Evolutionary conservation across 2,888 invertebrate genomes (phyloP).

Genomic region (Trilocha varians): DNA sequence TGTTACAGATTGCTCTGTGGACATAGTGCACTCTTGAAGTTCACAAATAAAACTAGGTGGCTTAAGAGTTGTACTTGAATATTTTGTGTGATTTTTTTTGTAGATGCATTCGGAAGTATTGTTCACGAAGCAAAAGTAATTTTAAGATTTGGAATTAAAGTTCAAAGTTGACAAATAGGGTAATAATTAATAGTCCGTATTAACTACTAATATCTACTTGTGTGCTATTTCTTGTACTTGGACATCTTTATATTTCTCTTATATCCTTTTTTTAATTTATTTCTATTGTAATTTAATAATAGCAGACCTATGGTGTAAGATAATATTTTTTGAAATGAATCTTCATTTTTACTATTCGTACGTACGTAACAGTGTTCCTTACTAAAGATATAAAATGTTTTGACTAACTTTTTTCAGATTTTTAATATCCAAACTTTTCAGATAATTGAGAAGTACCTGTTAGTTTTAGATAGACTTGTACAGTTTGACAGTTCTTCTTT

Average conservation of each 20-base stretch:
- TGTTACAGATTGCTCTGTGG: slow-evolving; percentile 56
- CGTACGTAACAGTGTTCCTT: slow-evolving; percentile 47
- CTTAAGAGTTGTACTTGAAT: slow-evolving; percentile 1
- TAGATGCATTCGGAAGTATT: slow-evolving; percentile 16
- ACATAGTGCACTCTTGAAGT: slow-evolving; percentile 7
- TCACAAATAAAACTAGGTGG: background rate
- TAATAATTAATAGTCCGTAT: slow-evolving; percentile 62
- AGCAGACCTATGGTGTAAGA: slow-evolving; percentile 65
- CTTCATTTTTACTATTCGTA: slow-evolving; percentile 37
- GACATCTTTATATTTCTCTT: slow-evolving; percentile 51
- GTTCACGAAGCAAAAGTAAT: slow-evolving; percentile 56
- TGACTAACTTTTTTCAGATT: slow-evolving; percentile 50
- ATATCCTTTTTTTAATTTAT: slow-evolving; percentile 65
- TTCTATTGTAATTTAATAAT: slow-evolving; percentile 60
- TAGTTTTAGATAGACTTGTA: slow-evolving; percentile 64
- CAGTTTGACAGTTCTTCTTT: slow-evolving; percentile 55
- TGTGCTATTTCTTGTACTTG: slow-evolving; percentile 56
- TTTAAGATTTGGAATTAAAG: slow-evolving; percentile 66
- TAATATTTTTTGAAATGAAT: slow-evolving; percentile 50
- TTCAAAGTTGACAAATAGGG: slow-evolving; percentile 68
- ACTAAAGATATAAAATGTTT: slow-evolving; percentile 35
- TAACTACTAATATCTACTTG: slow-evolving; percentile 59
- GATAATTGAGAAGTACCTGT: slow-evolving; percentile 52
- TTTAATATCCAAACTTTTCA: slow-evolving; percentile 36
- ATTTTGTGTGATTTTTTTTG: background rate